Percentiles rank a stretch among this genome's conserved stretches.
phyloP scores from a whole-genome alignment of 2,113 vertebrate genomes.

The Urocynchramus pylzowi region DNA sequence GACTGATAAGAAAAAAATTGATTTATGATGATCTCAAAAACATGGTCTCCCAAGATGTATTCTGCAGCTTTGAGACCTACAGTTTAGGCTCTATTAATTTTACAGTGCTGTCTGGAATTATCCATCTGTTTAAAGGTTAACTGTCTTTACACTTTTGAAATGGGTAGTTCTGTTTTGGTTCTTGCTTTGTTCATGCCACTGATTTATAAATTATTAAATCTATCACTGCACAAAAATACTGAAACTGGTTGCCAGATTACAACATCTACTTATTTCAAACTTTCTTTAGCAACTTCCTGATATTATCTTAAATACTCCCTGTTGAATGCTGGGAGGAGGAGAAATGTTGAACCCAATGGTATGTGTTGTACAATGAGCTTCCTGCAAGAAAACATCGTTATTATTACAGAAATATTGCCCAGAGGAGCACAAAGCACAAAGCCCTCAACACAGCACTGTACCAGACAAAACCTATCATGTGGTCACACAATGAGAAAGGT shows the following conservation, averaged over 20 bases:
- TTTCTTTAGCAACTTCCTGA: constrained; percentile 10
- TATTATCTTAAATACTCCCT: not conserved
- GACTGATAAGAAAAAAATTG: constrained; percentile 62
- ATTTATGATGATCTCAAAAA: constrained; percentile 78
- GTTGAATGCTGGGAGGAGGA: not conserved
- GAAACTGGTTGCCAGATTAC: constrained; percentile 22
- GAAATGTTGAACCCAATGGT: not conserved
- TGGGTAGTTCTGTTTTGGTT: constrained; percentile 80
- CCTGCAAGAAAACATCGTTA: not conserved
- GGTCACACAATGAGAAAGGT: not conserved
- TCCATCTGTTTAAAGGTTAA: constrained; percentile 94
- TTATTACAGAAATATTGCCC: not conserved
- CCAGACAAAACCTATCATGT: not conserved
- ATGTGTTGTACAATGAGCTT: not conserved
- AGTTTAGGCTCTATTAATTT: constrained; percentile 84
- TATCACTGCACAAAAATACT: constrained; percentile 47
- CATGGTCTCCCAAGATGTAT: constrained; percentile 75
- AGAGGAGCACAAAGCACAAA: not conserved
- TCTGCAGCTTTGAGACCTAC: constrained; percentile 73
- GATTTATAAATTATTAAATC: constrained; percentile 74
- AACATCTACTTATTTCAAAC: constrained; percentile 31
- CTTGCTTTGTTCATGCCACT: constrained; percentile 70
- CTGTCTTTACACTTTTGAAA: constrained; percentile 81
- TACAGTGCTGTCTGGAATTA: constrained; percentile 82
- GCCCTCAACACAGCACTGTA: rapidly evolving